Percentiles rank a stretch among this genome's conserved stretches.
Conservation (phyloP, 2,797 vertebrate species). For the Antrozous pallidus region DNA sequence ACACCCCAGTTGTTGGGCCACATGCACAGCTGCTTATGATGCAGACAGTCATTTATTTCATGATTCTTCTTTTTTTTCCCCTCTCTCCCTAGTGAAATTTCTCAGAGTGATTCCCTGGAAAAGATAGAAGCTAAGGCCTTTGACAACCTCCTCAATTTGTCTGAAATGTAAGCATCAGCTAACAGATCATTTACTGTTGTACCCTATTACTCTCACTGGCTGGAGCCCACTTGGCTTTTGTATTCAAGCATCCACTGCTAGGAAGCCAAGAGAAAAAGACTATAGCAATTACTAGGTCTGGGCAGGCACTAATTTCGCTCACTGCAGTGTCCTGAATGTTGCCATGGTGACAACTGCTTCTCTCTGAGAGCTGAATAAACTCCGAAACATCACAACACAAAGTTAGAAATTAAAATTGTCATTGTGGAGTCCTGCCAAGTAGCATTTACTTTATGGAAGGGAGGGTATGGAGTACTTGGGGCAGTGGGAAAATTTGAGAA, state of each 20-base stretch:
- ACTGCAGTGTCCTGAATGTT: slow-evolving; percentile 64
- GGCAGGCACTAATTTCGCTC: slow-evolving; percentile 72
- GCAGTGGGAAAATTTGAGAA: neutral
- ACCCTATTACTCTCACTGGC: slow-evolving; percentile 54
- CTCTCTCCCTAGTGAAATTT: slow-evolving; percentile 85
- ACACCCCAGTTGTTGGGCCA: neutral
- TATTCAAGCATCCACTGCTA: slow-evolving; percentile 60
- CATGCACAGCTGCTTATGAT: neutral
- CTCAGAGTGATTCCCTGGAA: slow-evolving; percentile 89
- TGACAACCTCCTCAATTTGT: slow-evolving; percentile 88
- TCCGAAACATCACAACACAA: slow-evolving; percentile 68
- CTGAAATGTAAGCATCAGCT: slow-evolving; percentile 89
- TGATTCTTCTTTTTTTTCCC: neutral
- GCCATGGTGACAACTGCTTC: slow-evolving; percentile 70
- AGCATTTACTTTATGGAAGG: slow-evolving; percentile 31
- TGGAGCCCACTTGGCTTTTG: slow-evolving; percentile 57
- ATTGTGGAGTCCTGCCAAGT: slow-evolving; percentile 58
- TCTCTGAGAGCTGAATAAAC: slow-evolving; percentile 60
- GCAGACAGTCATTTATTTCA: slow-evolving; percentile 42
- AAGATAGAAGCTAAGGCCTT: slow-evolving; percentile 88
- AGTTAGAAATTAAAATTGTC: slow-evolving; percentile 74
- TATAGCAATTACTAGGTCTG: slow-evolving; percentile 65
- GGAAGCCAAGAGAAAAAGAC: slow-evolving; percentile 65
- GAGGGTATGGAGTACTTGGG: neutral
- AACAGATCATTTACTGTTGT: slow-evolving; percentile 41